Evolutionary conservation across 2,113 vertebrate species (phyloP).

Genomic region (Epinephelus lanceolatus): DNA sequence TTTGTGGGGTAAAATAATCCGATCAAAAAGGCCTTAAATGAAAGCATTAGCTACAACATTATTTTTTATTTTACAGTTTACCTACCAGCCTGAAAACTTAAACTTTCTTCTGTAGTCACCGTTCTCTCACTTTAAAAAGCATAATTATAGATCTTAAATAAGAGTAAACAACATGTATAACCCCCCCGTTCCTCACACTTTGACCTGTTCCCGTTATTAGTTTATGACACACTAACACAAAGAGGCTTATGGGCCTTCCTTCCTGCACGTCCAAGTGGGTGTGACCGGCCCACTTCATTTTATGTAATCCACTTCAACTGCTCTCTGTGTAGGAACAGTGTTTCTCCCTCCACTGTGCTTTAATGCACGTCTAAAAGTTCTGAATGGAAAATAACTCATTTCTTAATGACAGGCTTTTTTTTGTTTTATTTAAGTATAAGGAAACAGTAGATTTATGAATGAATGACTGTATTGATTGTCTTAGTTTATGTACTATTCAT

Average conservation of each 20-base stretch:
- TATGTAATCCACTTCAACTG: slow-evolving; percentile 49
- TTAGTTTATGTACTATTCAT: neutral
- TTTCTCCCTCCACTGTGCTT: neutral
- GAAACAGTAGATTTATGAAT: neutral
- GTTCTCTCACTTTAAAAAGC: neutral
- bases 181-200: neutral
- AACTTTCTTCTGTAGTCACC: neutral
- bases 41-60: neutral
- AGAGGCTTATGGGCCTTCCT: slow-evolving; percentile 48
- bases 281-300: slow-evolving; percentile 49
- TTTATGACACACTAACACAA: slow-evolving; percentile 58
- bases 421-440: neutral
- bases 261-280: slow-evolving; percentile 24
- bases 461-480: neutral
- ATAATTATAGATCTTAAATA: neutral
- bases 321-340: neutral
- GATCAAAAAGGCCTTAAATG: neutral
- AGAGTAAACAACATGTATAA: neutral
- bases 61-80: neutral
- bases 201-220: slow-evolving; percentile 30
- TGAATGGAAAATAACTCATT: neutral
- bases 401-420: neutral
- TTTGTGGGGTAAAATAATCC: neutral
- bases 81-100: neutral
- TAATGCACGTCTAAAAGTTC: neutral